Base-by-base conservation (phyloP, 2,113 vertebrate genomes). In the Paramisgurnus dabryanus region DNA sequence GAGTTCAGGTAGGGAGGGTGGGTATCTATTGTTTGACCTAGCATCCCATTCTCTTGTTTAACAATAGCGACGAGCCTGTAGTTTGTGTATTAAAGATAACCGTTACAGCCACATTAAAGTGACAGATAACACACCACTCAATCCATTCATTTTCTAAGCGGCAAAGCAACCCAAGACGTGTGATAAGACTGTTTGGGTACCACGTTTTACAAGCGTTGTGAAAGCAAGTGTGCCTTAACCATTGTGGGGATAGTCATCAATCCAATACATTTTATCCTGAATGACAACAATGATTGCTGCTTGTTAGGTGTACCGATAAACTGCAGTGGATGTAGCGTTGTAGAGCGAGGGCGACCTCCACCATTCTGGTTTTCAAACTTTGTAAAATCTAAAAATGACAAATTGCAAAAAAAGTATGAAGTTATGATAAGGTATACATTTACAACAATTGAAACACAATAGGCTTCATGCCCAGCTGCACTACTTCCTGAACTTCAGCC, bases 281-380 rank as follows among this genome's bases (percentile, higher is more conserved):
- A 50, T 81, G 84, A 89, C 72, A 77, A 58, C 77, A 81, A n/a
- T 39, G 63, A 77, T 18, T 64, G 82, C n/a, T 66, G 18, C 68
- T 83, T 87, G 84, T 76, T 61, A 71, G 82, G 67, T 89, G 89
- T 92, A 98, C 97, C 86, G 72, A 88, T 83, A 93, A 93, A 82
- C 88, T 93, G 65, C 86, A 88, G 40, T 88, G 71, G 50, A 95
- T 74, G 84, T 91, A 92, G 9, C 53, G 89, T 90, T 94, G 93
- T 41, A 99, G 88, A 74, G 86, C 80, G n/a, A 71, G 82, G 9
- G 91, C 89, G 76, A 96, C 78, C 49, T 88, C 91, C 55, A 91
- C 40, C 4, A 84, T 85, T 0, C 87, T 90, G 6, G 92, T 89
- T 87, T 93, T 95, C 41, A 97, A 87, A 79, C 47, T 89, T 71